Evolutionary conservation across 2,888 invertebrate species (phyloP).

Genomic region (Drosophila picticornis): DNA sequence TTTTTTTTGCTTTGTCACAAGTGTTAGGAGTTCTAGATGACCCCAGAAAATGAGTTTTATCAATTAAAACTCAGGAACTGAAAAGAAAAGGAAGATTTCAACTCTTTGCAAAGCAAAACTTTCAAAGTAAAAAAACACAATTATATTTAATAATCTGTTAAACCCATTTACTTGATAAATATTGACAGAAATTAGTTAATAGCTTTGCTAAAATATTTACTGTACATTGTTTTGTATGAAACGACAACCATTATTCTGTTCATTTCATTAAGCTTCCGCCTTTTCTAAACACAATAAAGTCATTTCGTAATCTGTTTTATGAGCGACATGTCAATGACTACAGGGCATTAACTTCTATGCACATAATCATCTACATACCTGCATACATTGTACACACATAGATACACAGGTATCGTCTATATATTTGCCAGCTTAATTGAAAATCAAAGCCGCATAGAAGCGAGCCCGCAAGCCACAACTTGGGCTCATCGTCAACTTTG

Average conservation of each 20-base stretch:
- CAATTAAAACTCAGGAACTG: not conserved
- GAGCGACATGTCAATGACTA: not conserved
- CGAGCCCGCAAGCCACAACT: conserved; percentile 13
- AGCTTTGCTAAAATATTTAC: not conserved
- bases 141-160: not conserved
- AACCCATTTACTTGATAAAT: not conserved
- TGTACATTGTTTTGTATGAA: not conserved
- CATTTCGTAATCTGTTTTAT: not conserved
- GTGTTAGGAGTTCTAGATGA: not conserved
- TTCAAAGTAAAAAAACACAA: not conserved
- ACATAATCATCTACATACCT: not conserved
- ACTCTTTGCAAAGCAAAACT: not conserved
- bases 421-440: conserved; percentile 55
- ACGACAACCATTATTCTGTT: not conserved
- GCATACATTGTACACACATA: not conserved
- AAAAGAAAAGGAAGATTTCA: not conserved
- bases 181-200: not conserved
- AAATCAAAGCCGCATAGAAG: conserved; percentile 48
- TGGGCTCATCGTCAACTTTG: conserved; percentile 19
- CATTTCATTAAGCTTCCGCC: not conserved
- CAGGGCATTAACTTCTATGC: not conserved
- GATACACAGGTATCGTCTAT: not conserved
- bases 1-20: conserved; percentile 11
- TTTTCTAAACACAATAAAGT: not conserved
- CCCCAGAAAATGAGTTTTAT: not conserved